Evolutionary conservation across 2,888 invertebrate genomes (phyloP).

Genomic region (Adelognathus sp.): DNA sequence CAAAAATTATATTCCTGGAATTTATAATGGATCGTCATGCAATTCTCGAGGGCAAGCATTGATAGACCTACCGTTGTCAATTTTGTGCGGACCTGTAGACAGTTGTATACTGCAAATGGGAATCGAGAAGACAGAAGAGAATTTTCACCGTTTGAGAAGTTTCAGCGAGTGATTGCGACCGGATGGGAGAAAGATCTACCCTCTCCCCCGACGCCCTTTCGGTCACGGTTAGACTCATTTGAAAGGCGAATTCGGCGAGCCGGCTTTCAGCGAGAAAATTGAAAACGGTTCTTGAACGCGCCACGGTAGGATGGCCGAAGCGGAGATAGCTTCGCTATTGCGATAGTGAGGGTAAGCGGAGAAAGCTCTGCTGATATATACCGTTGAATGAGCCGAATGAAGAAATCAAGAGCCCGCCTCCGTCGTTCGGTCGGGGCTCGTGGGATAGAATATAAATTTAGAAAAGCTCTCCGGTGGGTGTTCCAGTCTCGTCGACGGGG

Average conservation of each 20-base stretch:
- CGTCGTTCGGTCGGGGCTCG: too few species aligned
- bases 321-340: neutral
- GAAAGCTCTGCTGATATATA: neutral
- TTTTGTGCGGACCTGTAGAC: too few species aligned
- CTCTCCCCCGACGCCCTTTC: neutral
- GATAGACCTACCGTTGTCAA: too few species aligned
- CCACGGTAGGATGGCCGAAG: neutral
- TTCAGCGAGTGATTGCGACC: constrained; percentile 18
- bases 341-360: neutral
- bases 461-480: too few species aligned
- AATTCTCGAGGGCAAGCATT: too few species aligned
- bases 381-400: neutral
- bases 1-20: too few species aligned
- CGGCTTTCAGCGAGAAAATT: constrained; percentile 56
- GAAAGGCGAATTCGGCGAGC: constrained; percentile 57
- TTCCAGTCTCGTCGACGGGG: too few species aligned
- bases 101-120: too few species aligned
- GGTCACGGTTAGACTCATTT: constrained; percentile 55
- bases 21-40: too few species aligned
- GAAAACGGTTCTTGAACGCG: constrained; percentile 44
- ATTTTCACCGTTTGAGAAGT: neutral
- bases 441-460: too few species aligned
- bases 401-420: neutral
- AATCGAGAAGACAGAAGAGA: too few species aligned
- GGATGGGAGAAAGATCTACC: neutral